A percentile compares a stretch with the other conserved stretches of the same genome.
These are phyloP conservation scores for Drosophila picticornis DNA, from an alignment of 2,888 invertebrate genomes.

Conservation along the genomic window DNA sequence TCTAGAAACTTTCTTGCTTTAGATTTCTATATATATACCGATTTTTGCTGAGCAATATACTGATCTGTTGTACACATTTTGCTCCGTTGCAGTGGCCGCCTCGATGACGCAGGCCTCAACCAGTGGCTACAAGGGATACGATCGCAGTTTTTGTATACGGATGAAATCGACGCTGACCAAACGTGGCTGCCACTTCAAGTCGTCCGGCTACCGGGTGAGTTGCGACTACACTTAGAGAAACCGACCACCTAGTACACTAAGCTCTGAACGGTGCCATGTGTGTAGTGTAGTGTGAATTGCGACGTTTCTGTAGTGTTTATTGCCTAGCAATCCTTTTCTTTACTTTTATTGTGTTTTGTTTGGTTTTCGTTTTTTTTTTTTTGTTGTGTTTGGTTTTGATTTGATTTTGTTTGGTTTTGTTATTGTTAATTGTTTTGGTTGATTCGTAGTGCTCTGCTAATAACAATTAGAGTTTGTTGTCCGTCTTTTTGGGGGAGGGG, in stretches of 20 bases:
- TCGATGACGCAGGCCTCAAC: slow-evolving; percentile 92
- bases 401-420: background rate
- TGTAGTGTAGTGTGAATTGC: slow-evolving; percentile 46
- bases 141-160: slow-evolving; percentile 96
- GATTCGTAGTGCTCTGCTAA: slow-evolving; percentile 23
- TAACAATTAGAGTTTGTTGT: slow-evolving; percentile 40
- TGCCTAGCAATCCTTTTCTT: slow-evolving; percentile 9
- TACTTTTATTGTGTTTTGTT: background rate
- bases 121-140: slow-evolving; percentile 92
- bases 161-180: slow-evolving; percentile 99
- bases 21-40: background rate
- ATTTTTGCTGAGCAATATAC: background rate
- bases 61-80: background rate
- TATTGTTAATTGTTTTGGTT: slow-evolving; percentile 14
- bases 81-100: slow-evolving; percentile 89
- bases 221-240: background rate
- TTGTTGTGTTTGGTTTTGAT: slow-evolving; percentile 6
- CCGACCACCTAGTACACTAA: slow-evolving; percentile 8
- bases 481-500: slow-evolving; percentile 13
- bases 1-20: background rate
- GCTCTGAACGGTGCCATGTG: slow-evolving; percentile 32
- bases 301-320: slow-evolving; percentile 35
- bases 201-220: slow-evolving; percentile 97
- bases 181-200: slow-evolving; percentile 98
- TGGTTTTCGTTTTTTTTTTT: background rate